These are phyloP conservation scores for Trogon surrucura DNA, from an alignment of 2,113 vertebrate species.

Conservation along the genomic window DNA sequence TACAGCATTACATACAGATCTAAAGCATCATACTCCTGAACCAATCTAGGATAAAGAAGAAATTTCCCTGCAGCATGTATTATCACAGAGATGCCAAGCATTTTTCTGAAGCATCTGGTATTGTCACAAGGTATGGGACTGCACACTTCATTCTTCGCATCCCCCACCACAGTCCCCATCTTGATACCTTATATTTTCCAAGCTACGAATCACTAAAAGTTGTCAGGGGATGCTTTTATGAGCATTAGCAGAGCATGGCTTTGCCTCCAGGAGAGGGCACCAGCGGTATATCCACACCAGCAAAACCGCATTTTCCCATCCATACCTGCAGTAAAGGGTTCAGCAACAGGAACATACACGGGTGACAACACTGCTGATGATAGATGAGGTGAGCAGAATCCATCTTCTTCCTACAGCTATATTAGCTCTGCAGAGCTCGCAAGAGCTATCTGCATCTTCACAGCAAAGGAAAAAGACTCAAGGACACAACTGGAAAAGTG, in stretches of 20 bases:
- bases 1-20: background rate
- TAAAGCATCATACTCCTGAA: background rate
- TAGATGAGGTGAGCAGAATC: background rate
- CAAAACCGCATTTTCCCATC: background rate
- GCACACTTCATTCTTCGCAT: background rate
- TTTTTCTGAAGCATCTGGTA: constrained; percentile 11
- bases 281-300: background rate
- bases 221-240: background rate
- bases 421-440: background rate
- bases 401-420: background rate
- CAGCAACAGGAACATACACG: background rate
- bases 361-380: background rate
- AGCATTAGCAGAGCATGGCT: background rate
- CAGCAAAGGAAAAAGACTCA: background rate
- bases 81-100: background rate
- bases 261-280: constrained; percentile 28
- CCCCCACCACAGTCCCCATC: background rate
- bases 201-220: background rate
- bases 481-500: background rate
- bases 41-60: background rate
- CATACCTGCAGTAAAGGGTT: background rate
- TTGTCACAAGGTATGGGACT: background rate
- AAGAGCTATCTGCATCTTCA: background rate
- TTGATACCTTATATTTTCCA: background rate
- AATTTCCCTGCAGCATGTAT: background rate